phyloP scores from a whole-genome alignment of 2,797 vertebrate species.

The Poeciliopsis paucimaculata region DNA sequence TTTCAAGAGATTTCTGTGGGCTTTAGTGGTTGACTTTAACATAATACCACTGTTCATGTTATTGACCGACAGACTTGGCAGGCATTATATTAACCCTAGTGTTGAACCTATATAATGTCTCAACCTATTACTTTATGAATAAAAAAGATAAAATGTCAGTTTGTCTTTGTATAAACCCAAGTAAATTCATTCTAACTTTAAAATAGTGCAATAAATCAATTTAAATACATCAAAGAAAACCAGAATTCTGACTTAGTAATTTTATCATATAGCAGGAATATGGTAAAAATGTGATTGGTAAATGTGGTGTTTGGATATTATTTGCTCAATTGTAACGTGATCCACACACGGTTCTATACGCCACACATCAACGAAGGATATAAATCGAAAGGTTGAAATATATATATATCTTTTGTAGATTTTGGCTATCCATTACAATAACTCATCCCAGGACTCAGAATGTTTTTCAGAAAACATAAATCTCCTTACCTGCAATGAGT shows the following conservation, averaged over 20 bases:
- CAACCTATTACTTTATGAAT: not conserved
- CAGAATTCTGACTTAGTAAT: not conserved
- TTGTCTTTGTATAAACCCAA: not conserved
- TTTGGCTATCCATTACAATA: not conserved
- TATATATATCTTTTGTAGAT: not conserved
- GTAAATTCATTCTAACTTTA: not conserved
- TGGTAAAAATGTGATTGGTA: not conserved
- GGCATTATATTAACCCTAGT: slow-evolving; percentile 16
- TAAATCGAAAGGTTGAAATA: not conserved
- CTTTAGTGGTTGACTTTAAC: slow-evolving; percentile 7
- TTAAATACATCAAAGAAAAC: not conserved
- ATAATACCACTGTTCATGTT: slow-evolving; percentile 15
- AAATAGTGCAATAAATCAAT: not conserved
- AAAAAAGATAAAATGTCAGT: not conserved
- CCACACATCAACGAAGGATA: not conserved
- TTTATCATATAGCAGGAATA: not conserved
- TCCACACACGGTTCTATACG: not conserved
- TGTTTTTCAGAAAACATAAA: slow-evolving; percentile 28
- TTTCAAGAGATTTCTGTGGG: not conserved
- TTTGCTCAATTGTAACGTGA: not conserved
- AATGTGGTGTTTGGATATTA: not conserved
- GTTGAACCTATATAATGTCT: not conserved
- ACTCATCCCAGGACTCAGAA: slow-evolving; percentile 4
- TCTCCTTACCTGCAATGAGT: slow-evolving; percentile 51
- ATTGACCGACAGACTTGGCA: not conserved